Percentiles rank a stretch among this genome's conserved stretches.
phyloP scores from a whole-genome alignment of 2,888 invertebrate genomes.

The Hirtodrosophila alboralis region DNA sequence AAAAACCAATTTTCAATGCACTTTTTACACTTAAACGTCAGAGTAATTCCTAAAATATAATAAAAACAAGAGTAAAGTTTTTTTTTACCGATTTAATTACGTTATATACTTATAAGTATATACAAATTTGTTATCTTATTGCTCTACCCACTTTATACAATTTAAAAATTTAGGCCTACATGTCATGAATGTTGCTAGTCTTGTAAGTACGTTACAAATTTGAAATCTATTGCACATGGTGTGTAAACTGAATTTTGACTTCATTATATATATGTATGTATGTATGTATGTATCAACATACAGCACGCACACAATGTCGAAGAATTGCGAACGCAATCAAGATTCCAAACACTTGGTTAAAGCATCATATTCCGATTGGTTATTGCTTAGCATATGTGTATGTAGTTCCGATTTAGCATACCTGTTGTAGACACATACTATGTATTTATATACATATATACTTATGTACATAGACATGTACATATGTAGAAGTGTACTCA shows the following conservation, averaged over 20 bases:
- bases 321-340: neutral
- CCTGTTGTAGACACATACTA: slow-evolving; percentile 1
- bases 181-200: slow-evolving; percentile 36
- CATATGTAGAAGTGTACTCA: slow-evolving; percentile 3
- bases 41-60: too few species aligned
- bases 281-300: too few species aligned
- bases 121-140: slow-evolving; percentile 48
- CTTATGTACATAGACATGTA: slow-evolving; percentile 1
- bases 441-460: slow-evolving; percentile 2
- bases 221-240: slow-evolving; percentile 34
- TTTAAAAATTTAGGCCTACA: slow-evolving; percentile 39
- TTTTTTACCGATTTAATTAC: slow-evolving; percentile 45
- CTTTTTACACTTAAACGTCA: too few species aligned
- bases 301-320: too few species aligned
- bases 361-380: slow-evolving; percentile 1
- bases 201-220: slow-evolving; percentile 12
- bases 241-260: slow-evolving; percentile 3
- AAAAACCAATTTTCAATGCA: too few species aligned
- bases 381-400: neutral
- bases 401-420: neutral
- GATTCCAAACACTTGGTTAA: slow-evolving; percentile 3
- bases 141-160: slow-evolving; percentile 43
- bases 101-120: slow-evolving; percentile 47
- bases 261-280: neutral
- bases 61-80: too few species aligned